Percentiles rank a stretch among this genome's conserved stretches.
phyloP scores from a whole-genome alignment of 1,140 invertebrate genomes.

The Trinorchestia longiramus region DNA sequence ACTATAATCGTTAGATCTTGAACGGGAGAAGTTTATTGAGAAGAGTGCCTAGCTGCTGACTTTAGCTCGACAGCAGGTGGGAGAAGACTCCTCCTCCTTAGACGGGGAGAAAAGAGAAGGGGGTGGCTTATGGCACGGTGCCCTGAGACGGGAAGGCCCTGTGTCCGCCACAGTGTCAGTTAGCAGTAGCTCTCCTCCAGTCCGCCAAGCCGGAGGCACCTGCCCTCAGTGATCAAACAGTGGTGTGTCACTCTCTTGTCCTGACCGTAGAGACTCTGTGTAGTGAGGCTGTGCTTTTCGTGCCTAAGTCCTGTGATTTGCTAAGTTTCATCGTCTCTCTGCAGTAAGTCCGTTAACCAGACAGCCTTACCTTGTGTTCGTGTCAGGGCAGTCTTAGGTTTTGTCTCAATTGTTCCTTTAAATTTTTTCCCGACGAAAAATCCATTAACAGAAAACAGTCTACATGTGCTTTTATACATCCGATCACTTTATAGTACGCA shows the following conservation, averaged over 20 bases:
- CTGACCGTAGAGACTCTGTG: slow-evolving; percentile 37
- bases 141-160: slow-evolving; percentile 43
- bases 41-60: neutral
- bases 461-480: neutral
- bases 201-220: slow-evolving; percentile 46
- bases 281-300: slow-evolving; percentile 39
- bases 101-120: neutral
- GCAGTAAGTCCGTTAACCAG: slow-evolving; percentile 21
- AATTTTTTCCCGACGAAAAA: neutral
- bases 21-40: neutral
- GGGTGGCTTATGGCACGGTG: slow-evolving; percentile 28
- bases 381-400: neutral
- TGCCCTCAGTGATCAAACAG: slow-evolving; percentile 45
- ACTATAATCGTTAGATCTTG: neutral
- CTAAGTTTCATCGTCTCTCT: slow-evolving; percentile 45
- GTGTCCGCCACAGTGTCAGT: slow-evolving; percentile 13
- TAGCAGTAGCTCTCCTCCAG: slow-evolving; percentile 50
- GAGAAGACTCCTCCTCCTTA: neutral
- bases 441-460: neutral
- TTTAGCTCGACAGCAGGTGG: neutral
- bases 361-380: slow-evolving; percentile 3
- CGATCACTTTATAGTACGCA: neutral
- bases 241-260: slow-evolving; percentile 51
- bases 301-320: slow-evolving; percentile 40
- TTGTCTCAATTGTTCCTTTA: neutral